Base-by-base conservation (phyloP, 2,888 invertebrate genomes). In the Agrenia bidenticulata region DNA sequence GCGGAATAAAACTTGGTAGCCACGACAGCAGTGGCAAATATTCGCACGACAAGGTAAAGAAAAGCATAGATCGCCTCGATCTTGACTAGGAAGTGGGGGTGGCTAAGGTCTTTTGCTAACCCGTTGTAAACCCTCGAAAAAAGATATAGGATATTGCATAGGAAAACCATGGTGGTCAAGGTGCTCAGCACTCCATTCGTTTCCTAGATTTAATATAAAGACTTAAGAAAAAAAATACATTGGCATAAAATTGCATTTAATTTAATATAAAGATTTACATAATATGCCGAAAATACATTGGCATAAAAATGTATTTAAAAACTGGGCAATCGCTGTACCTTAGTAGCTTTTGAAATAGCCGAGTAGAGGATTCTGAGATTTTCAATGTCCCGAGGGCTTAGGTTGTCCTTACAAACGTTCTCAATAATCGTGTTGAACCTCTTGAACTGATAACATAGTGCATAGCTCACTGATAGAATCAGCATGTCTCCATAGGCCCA, bases 111-210 rank as follows among this genome's bases (percentile, higher is more conserved):
- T 49, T 54, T 51, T 17, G 62, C 59, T 9, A 65, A 21, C 2
- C 63, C 70, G 26, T 60, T 41, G 51, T 64, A 70, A 11, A 67
- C 63, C 15, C 67, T 53, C 4, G 55, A 64, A 42, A 67, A 70
- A 24, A 69, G 50, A 53, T 69, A 69, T 37, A 67, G 55, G 37
- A 69, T 69, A 51, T 69, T 66, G 37, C 64, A 66, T 2, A 61
- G 27, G 26, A 69, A 66, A 15, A 61, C 54, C 45, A 61, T 64
- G 15, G 57, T 50, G 26, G 60, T 63, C 21, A 69, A 55, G 11
- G 37, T 26, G 23, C 64, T 56, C 51, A 69, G 50, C 55, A 63
- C 55, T 57, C 27, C 23, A 24, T 65, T 63, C 37, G 66, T 59
- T 58, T 61, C 59, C 69, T 69, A 32, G 5, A 39, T 32, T 4